phyloP scores from a whole-genome alignment of 2,113 vertebrate genomes.

The Oncorhynchus keta region DNA sequence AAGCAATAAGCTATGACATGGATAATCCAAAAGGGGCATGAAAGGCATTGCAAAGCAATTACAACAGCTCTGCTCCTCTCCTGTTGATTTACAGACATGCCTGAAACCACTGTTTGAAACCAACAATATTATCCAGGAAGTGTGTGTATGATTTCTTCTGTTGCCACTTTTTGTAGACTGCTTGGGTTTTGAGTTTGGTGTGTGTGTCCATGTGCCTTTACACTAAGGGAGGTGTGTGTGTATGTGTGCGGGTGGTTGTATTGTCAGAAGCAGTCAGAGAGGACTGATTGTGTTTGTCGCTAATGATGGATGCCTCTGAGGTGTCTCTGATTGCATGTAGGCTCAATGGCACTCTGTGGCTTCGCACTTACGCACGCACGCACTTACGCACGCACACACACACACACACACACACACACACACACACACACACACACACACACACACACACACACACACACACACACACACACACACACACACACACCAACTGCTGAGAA shows the following conservation, averaged over 20 bases:
- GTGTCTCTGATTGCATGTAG: conserved; percentile 38
- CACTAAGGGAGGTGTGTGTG: conserved; percentile 6
- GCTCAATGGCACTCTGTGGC: no score
- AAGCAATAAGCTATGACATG: conserved; percentile 65
- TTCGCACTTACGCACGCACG: no score
- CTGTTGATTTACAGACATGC: conserved; percentile 55
- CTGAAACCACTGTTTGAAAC: conserved; percentile 48
- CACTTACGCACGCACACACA: no score
- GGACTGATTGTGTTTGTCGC: conserved; percentile 28
- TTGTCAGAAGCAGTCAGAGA: conserved; percentile 42
- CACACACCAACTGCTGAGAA: no score
- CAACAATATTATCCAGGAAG: conserved; percentile 54
- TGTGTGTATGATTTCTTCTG: conserved; percentile 26
- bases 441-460: no score
- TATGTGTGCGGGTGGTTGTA: conserved; percentile 49
- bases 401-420: no score
- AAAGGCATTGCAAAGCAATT: conserved; percentile 55
- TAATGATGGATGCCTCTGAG: conserved; percentile 43
- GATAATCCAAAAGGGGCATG: conserved; percentile 60
- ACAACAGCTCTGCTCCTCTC: conserved; percentile 55
- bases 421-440: no score
- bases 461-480: no score
- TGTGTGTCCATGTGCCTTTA: no score
- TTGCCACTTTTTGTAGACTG: conserved; percentile 16
- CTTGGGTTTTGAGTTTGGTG: no score